phyloP scores from a whole-genome alignment of 2,888 invertebrate genomes.

The Nematopogon swammerdamellus region DNA sequence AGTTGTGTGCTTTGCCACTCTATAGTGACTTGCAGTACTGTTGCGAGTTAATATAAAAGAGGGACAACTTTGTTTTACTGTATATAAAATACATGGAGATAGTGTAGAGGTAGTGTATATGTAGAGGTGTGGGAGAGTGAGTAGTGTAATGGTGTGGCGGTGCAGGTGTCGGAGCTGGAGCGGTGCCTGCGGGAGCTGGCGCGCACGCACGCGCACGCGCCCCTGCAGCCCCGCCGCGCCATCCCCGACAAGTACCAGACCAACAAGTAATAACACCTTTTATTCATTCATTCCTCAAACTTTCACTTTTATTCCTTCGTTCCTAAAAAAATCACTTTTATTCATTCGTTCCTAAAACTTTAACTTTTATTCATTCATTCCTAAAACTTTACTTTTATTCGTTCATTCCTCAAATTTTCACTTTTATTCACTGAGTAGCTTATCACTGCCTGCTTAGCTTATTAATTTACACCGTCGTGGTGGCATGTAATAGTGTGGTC shows the following conservation, averaged over 20 bases:
- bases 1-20: no score
- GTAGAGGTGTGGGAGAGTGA: background rate
- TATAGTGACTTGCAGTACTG: no score
- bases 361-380: background rate
- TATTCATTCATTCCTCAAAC: constrained; percentile 1
- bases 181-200: constrained; percentile 66
- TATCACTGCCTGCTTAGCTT: no score
- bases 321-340: background rate
- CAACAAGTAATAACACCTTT: constrained; percentile 59
- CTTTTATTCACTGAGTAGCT: no score
- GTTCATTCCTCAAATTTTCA: no score
- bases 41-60: no score
- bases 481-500: no score
- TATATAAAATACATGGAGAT: no score
- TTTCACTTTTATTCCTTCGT: no score
- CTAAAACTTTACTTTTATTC: background rate
- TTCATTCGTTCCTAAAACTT: background rate
- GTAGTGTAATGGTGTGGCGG: background rate
- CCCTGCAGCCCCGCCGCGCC: constrained; percentile 72
- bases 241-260: constrained; percentile 86
- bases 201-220: constrained; percentile 66
- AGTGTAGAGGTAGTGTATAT: no score
- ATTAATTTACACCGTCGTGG: no score
- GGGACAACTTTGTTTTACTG: no score
- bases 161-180: constrained; percentile 52